Evolutionary conservation across 2,797 vertebrate species (phyloP).

Genomic region (Lepidocolaptes lacrymiger): DNA sequence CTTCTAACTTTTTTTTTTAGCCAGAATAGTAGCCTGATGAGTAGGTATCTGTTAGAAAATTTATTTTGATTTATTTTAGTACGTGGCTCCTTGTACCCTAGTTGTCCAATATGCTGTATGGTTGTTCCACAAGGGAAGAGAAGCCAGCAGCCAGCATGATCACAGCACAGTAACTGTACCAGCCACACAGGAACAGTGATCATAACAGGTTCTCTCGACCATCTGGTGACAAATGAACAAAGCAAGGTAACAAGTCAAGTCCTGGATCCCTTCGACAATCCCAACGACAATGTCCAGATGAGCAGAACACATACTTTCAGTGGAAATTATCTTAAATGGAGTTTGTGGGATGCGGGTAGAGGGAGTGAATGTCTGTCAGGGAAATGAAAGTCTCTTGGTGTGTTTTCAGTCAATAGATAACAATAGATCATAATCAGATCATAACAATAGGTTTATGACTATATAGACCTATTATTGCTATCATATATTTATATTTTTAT

Average conservation of each 20-base stretch:
- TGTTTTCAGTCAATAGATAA: not conserved
- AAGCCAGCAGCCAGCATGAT: not conserved
- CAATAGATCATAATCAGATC: too few species aligned
- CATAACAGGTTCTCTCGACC: not conserved
- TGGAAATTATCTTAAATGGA: not conserved
- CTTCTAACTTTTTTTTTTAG: not conserved
- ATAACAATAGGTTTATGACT: not conserved
- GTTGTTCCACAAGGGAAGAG: not conserved
- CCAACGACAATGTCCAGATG: not conserved
- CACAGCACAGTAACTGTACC: not conserved
- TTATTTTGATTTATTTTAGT: not conserved
- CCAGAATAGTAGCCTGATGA: not conserved
- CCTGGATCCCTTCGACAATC: not conserved
- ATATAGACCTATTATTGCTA: not conserved
- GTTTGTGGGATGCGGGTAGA: not conserved
- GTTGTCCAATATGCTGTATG: not conserved
- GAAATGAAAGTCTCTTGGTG: not conserved
- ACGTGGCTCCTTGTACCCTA: not conserved
- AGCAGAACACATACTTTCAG: not conserved
- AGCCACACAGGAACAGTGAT: rapidly evolving
- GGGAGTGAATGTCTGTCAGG: not conserved
- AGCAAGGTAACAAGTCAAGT: not conserved
- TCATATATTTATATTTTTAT: not conserved
- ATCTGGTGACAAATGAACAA: not conserved
- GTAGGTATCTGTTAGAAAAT: not conserved